Base-by-base conservation (phyloP, 2,888 invertebrate genomes). In the Erannis defoliaria region DNA sequence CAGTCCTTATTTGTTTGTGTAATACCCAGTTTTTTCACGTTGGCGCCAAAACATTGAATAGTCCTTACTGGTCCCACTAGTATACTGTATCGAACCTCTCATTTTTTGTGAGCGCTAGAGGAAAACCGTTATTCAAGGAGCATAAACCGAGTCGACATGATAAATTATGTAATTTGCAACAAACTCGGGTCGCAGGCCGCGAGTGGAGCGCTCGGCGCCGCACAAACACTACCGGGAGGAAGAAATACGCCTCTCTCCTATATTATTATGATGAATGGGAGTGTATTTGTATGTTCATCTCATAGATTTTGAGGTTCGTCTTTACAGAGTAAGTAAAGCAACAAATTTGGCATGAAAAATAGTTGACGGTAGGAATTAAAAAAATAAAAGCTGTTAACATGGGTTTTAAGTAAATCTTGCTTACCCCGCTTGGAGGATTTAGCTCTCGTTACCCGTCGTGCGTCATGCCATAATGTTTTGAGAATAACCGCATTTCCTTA, bases 131-230 rank as follows among this genome's bases (percentile, higher is more conserved):
- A 75, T 77, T 80, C 79, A 78, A 73, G 74, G 74, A 74, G 73
- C 79, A 77, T 75, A 78, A 75, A 74, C 72, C 72, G 73, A 74
- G 77, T 76, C 77, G 76, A 77, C 78, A 78, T 85, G 86, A 87
- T 85, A 87, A 86, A 86, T 87, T 81, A 83, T 78, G 80, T 83
- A 84, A 87, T 86, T 86, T 85, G 80, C 80, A 80, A 80, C 75
- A 75, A 72, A 76, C 76, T 68, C 73, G 61, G 64, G 60, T 69
- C 67, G 64, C 71, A 58, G 64, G 72, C 70, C 69, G 65, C 74
- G 73, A 75, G 76, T 74, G 71, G 72, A 72, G 16, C n/a, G 21
- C 12, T 10, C 12, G 71, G 55, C 64, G 64, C 70, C 73, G 71
- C 64, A 65, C 55, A 50, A 57, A 58, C 55, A 60, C 64, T 57